Evolutionary conservation across 2,888 invertebrate species (phyloP).

Genomic region (Polydrusus cervinus): DNA sequence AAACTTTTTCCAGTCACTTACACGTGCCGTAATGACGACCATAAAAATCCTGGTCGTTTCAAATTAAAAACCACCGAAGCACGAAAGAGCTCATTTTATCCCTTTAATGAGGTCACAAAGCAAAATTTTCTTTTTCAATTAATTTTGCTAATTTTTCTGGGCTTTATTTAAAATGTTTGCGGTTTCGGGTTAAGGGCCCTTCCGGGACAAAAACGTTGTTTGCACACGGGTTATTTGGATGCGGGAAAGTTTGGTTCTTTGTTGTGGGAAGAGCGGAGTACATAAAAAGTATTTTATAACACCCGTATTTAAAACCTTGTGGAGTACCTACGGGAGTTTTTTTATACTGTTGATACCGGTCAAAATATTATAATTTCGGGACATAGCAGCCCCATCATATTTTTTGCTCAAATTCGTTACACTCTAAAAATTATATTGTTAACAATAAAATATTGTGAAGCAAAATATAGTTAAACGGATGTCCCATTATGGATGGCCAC

Average conservation of each 20-base stretch:
- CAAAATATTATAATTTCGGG: no score
- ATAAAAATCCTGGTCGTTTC: slow-evolving; percentile 39
- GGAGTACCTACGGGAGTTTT: no score
- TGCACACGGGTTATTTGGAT: slow-evolving; percentile 3
- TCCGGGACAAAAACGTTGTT: slow-evolving; percentile 15
- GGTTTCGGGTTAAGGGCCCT: slow-evolving; percentile 17
- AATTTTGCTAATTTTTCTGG: slow-evolving; percentile 31
- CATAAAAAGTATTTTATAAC: background rate
- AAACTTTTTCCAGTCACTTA: slow-evolving; percentile 32
- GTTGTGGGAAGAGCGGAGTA: background rate
- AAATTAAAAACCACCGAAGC: slow-evolving; percentile 45
- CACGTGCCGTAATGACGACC: slow-evolving; percentile 22
- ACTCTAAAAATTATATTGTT: no score
- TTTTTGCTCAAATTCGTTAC: no score
- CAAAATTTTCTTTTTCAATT: slow-evolving; percentile 39
- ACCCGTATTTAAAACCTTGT: background rate
- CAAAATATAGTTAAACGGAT: no score
- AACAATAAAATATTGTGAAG: no score
- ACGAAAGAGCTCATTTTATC: slow-evolving; percentile 39
- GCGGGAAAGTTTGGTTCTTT: slow-evolving; percentile 5
- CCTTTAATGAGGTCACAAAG: slow-evolving; percentile 41
- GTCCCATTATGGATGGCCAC: no score
- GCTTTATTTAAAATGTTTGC: slow-evolving; percentile 26
- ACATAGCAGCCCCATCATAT: no score
- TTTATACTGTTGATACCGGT: no score